Percentiles rank a stretch among this genome's conserved stretches.
Conservation (phyloP, 2,113 vertebrate genomes). For the Apodemus sylvaticus region DNA sequence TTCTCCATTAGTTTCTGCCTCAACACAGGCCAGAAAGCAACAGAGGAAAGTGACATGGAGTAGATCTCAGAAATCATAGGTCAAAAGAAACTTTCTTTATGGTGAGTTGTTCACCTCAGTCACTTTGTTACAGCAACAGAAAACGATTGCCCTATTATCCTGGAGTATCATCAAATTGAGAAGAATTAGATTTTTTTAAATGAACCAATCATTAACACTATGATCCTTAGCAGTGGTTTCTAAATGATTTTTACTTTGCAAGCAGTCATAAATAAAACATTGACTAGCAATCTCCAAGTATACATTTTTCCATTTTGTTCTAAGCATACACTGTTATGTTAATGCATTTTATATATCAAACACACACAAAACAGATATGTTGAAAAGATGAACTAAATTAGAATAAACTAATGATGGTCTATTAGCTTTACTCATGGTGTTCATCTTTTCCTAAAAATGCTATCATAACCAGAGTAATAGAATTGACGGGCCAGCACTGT, state of each 20-base stretch:
- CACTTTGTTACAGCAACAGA: neutral
- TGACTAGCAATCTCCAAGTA: neutral
- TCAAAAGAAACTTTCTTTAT: neutral
- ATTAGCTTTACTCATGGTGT: neutral
- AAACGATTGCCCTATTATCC: neutral
- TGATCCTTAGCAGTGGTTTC: neutral
- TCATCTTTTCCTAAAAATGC: neutral
- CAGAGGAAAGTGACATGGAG: neutral
- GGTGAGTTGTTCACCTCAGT: neutral
- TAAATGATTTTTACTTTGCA: neutral
- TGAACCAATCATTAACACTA: neutral
- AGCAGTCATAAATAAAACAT: neutral
- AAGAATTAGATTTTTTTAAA: neutral
- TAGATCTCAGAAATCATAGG: neutral
- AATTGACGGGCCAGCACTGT: neutral
- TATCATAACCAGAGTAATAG: neutral
- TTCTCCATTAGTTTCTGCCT: neutral
- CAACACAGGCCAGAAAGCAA: neutral
- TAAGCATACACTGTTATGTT: neutral
- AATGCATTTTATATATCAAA: neutral
- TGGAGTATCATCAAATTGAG: neutral
- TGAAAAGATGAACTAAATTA: conserved; percentile 29
- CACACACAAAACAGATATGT: neutral
- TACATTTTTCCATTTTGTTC: conserved; percentile 22
- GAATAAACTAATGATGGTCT: conserved; percentile 5